A percentile compares a stretch with the other conserved stretches of the same genome.
Conservation (phyloP, 2,888 invertebrate genomes). For the Megalurothrips usitatus region DNA sequence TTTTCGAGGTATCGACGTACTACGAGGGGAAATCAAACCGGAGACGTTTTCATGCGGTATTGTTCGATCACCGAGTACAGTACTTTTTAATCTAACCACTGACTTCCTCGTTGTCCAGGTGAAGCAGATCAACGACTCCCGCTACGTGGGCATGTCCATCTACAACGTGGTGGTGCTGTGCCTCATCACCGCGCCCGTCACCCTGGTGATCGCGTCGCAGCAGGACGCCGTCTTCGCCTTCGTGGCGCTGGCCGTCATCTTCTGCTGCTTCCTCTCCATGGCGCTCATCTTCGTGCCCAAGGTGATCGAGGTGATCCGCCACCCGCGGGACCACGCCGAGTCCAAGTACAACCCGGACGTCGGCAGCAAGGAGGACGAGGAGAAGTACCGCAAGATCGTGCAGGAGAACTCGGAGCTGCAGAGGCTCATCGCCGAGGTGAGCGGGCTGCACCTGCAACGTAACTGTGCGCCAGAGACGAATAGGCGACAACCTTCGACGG, state of each 20-base stretch:
- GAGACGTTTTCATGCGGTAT: too few species aligned
- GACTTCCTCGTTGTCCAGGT: conserved; percentile 48
- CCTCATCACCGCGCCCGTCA: conserved; percentile 95
- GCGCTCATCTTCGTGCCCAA: conserved; percentile 98
- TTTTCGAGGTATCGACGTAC: too few species aligned
- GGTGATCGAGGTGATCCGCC: conserved; percentile 85
- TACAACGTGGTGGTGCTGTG: conserved; percentile 98
- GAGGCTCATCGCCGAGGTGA: conserved; percentile 87
- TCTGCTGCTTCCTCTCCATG: conserved; percentile 98
- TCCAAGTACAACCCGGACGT: conserved; percentile 82
- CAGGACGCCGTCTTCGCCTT: conserved; percentile 98
- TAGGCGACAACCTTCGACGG: too few species aligned
- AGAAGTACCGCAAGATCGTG: conserved; percentile 85
- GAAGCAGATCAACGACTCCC: conserved; percentile 94
- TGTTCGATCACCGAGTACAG: too few species aligned
- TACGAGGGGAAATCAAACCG: too few species aligned
- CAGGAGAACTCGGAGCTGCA: conserved; percentile 95
- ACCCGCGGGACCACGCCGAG: conserved; percentile 82
- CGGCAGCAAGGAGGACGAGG: conserved; percentile 88
- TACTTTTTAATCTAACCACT: too few species aligned
- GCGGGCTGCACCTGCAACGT: too few species aligned
- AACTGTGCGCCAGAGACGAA: too few species aligned
- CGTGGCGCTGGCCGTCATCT: conserved; percentile 91
- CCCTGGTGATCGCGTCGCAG: conserved; percentile 93
- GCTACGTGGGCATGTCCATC: conserved; percentile 98